Base-by-base conservation (phyloP, 2,797 vertebrate genomes). In the Vultur gryphus region DNA sequence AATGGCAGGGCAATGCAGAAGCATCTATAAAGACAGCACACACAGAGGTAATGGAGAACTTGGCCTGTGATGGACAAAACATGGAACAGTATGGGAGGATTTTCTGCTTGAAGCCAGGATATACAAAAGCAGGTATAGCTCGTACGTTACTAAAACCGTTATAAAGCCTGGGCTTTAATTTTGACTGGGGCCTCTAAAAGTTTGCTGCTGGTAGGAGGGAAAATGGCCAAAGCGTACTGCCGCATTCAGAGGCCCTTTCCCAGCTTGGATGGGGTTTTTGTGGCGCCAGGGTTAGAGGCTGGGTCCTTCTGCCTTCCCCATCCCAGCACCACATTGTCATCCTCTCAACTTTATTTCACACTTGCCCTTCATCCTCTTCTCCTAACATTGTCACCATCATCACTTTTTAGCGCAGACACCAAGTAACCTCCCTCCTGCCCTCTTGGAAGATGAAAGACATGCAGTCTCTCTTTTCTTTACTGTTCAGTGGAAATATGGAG, bases 191-290 rank as follows among this genome's bases (percentile, higher is more conserved):
- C 43, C 8, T 51, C 26, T 21, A 48, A 44, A 29, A 55, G 9
- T 31, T 72, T 62, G 41, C 49, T 71, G 33, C 51, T 55, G 35
- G 4, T 21, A 48, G 57, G 35, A 75, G 10, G 41, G 28, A 39
- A 59, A 80, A 41, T 2, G 4, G 10, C 44, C 28, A 66, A 39
- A 61, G 15, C 0, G 0, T 10, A 29, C 11, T 5, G 3, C 5
- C 78, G 37, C 33, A 18, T 46, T 59, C 43, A 67, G 33, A 66
- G 12, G 25, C 7, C 13, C 19, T 55, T 55, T 48, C 46, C 64
- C 69, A 91, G 11, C 16, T 18, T 18, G 26, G 67, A 37, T 0
- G 0, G 7, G 14, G 7, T 1, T 44, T 62, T 54, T 3, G 1
- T 41, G 15, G 14, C 13, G 71, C 13, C 26, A 35, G 8, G 16